Percentiles rank a stretch among this genome's conserved stretches.
Conservation (phyloP, 2,888 invertebrate genomes). For the Calameuta filiformis region DNA sequence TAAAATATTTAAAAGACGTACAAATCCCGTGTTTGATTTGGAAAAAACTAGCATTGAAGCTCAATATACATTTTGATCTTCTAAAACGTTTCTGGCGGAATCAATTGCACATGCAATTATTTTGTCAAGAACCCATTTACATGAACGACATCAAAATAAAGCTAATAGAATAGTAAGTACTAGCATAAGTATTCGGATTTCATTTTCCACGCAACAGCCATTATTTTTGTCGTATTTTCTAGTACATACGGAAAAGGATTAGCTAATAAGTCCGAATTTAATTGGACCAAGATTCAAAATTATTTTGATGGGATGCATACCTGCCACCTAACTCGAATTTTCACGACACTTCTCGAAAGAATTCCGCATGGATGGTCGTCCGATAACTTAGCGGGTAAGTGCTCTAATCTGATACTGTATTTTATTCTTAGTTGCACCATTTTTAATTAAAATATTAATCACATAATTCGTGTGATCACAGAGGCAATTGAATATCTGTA, state of each 20-base stretch:
- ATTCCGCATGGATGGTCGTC: not conserved
- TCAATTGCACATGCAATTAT: constrained; percentile 55
- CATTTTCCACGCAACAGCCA: not conserved
- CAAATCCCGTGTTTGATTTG: constrained; percentile 47
- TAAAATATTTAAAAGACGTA: constrained; percentile 50
- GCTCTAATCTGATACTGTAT: not conserved
- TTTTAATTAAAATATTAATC: not conserved
- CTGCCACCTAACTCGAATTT: constrained; percentile 36
- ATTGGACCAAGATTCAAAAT: constrained; percentile 42
- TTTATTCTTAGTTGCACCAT: not conserved
- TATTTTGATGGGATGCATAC: constrained; percentile 52
- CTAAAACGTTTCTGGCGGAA: constrained; percentile 48
- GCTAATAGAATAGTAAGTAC: constrained; percentile 55
- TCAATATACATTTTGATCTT: constrained; percentile 32
- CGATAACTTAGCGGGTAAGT: not conserved
- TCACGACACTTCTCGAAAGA: constrained; percentile 29
- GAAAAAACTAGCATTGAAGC: constrained; percentile 43
- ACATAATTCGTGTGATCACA: constrained; percentile 13
- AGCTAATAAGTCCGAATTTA: constrained; percentile 21
- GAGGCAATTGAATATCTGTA: constrained; percentile 43
- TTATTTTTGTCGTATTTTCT: constrained; percentile 10
- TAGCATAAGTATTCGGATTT: constrained; percentile 11
- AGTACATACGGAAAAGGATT: constrained; percentile 45
- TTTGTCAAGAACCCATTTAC: constrained; percentile 43
- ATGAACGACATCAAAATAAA: constrained; percentile 51